These are phyloP conservation scores for Lasioglossum malachurum DNA, from an alignment of 2,888 invertebrate species.

Conservation along the genomic window DNA sequence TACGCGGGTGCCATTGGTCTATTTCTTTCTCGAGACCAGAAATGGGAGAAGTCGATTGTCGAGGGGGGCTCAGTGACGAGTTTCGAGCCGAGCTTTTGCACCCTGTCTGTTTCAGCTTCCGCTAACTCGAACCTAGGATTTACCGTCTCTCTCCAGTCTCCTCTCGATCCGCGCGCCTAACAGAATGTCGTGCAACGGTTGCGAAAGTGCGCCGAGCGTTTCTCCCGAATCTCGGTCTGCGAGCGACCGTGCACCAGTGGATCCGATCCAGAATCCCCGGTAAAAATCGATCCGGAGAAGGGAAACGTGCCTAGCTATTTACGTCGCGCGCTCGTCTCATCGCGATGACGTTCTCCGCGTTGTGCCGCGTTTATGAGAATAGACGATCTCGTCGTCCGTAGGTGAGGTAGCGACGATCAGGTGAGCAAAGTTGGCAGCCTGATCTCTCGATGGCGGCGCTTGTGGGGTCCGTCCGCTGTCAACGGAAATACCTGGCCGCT, in stretches of 20 bases:
- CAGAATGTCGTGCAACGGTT: neutral
- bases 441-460: neutral
- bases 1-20: neutral
- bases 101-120: conserved; percentile 71
- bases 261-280: conserved; percentile 9
- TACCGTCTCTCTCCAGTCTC: conserved; percentile 71
- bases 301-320: neutral
- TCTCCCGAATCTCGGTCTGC: conserved; percentile 36
- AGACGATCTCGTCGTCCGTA: neutral
- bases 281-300: neutral
- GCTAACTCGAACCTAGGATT: conserved; percentile 70
- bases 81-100: conserved; percentile 69
- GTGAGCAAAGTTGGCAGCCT: neutral
- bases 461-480: conserved; percentile 37
- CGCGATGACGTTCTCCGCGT: neutral
- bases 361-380: neutral
- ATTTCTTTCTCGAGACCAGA: neutral
- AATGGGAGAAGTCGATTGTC: conserved; percentile 60
- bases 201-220: conserved; percentile 33
- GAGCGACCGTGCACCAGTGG: conserved; percentile 29
- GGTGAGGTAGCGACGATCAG: neutral
- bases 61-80: conserved; percentile 51
- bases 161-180: conserved; percentile 53
- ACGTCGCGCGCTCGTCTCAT: too few species aligned
- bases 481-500: conserved; percentile 71